phyloP scores from a whole-genome alignment of 2,797 vertebrate genomes.

The Echeneis naucrates region DNA sequence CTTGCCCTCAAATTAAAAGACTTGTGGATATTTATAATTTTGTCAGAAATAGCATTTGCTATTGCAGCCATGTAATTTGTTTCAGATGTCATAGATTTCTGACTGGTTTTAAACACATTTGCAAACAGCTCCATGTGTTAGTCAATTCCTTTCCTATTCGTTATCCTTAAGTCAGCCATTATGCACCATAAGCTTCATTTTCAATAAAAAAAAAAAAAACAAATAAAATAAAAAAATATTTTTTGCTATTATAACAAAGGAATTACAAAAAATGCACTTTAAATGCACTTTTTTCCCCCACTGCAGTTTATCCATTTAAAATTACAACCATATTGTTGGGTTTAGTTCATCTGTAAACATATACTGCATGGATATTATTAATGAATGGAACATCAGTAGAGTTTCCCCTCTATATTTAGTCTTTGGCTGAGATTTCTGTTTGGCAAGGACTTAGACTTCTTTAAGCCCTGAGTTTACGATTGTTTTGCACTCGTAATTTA shows the following conservation, averaged over 20 bases:
- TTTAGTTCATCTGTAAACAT: constrained; percentile 5
- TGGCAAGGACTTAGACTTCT: constrained; percentile 30
- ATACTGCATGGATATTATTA: constrained; percentile 31
- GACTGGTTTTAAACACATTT: neutral
- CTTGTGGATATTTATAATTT: neutral
- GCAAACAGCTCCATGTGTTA: neutral
- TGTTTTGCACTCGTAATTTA: constrained; percentile 46
- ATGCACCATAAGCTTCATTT: too few species aligned
- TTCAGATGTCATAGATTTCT: neutral
- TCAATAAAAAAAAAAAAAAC: too few species aligned
- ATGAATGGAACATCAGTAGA: constrained; percentile 13
- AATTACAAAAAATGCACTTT: neutral
- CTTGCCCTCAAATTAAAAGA: constrained; percentile 4
- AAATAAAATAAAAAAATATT: too few species aligned
- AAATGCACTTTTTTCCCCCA: neutral
- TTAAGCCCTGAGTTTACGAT: constrained; percentile 38
- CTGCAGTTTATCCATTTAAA: neutral
- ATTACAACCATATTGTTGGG: neutral
- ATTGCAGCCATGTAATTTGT: neutral
- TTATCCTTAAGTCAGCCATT: neutral
- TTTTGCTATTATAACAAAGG: too few species aligned
- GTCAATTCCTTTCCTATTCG: neutral
- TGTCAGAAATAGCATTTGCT: neutral
- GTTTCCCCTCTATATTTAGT: constrained; percentile 48
- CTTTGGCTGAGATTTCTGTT: neutral